A percentile compares a stretch with the other conserved stretches of the same genome.
Conservation (phyloP, 2,888 invertebrate genomes). For the Cephus runcator region DNA sequence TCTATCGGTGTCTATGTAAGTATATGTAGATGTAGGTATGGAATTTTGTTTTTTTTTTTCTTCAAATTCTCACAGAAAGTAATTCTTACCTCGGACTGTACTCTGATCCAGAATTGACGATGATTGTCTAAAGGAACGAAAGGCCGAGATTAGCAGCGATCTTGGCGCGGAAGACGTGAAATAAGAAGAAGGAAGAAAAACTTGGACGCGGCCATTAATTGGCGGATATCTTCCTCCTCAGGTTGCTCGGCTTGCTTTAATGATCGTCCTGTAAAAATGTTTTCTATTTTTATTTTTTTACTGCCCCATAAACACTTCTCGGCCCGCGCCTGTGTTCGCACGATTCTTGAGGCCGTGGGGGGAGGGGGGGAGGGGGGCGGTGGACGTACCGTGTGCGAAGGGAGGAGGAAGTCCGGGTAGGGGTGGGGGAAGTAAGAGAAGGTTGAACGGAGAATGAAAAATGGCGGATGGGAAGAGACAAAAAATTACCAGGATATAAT, state of each 20-base stretch:
- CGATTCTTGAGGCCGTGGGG: background rate
- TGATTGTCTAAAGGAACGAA: background rate
- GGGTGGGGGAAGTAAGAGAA: background rate
- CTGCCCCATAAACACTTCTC: constrained; percentile 45
- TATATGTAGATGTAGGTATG: too few relatives aligned
- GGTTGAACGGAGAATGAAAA: background rate
- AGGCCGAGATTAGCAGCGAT: background rate
- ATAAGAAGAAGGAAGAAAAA: constrained; percentile 5
- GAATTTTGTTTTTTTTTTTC: background rate
- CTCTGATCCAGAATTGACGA: background rate
- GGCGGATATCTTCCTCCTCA: constrained; percentile 51
- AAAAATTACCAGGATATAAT: background rate
- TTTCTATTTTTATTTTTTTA: constrained; percentile 58
- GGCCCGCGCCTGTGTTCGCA: background rate
- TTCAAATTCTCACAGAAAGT: background rate
- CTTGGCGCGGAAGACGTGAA: background rate
- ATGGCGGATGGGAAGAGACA: background rate
- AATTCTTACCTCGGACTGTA: background rate
- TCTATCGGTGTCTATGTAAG: too few relatives aligned
- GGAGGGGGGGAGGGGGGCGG: background rate
- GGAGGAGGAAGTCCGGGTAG: too few relatives aligned
- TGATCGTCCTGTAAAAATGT: constrained; percentile 60
- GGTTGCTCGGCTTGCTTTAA: constrained; percentile 49
- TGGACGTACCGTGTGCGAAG: too few relatives aligned
- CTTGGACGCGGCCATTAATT: constrained; percentile 50